Base-by-base conservation (phyloP, 1,140 invertebrate genomes). In the Drosophila mojavensis region DNA sequence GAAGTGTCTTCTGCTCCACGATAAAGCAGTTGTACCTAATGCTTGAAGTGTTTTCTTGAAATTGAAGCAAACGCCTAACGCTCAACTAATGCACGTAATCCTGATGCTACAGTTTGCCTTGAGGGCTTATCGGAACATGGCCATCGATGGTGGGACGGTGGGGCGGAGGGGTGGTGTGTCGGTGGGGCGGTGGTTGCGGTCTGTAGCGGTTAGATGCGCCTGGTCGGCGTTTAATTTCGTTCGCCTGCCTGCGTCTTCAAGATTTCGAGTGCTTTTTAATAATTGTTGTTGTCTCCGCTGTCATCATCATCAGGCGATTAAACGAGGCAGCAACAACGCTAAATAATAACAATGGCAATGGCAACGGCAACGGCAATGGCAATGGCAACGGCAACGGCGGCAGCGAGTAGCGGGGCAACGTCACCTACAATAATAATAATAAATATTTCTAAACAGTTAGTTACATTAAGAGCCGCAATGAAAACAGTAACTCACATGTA, bases 381-480 rank as follows among this genome's bases (percentile, higher is more conserved):
- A 83, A 54, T 20, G 3, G 28, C 59, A 50, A 6, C 60, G 15
- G 17, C 48, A n/a, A 50, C 61, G 58, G 66, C 43, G 51, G 36
- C 15, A 45, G 39, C 59, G 67, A 59, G 20, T 68, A 62, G 66
- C 71, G 58, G 71, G 51, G 71, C 71, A 70, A 64, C 72, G 39
- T 75, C 72, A 75, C 72, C 72, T 58, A 70, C 72, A 75, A 73
- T 58, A 74, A 70, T 59, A 76, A 76, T 62, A 72, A 84, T 74
- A 83, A 84, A 89, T 88, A 88, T 88, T 88, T 88, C 84, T 89
- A 88, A 88, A 88, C 84, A 88, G 83, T 88, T 88, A 88, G 84
- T 88, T 88, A 84, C 84, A 88, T 88, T 88, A 88, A 88, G 84
- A 89, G 84, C 58, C 84, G 84, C 84, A 88, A 88, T 88, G 84